These are phyloP conservation scores for Drosophila aldrichi DNA, from an alignment of 2,888 invertebrate species.

Conservation along the genomic window DNA sequence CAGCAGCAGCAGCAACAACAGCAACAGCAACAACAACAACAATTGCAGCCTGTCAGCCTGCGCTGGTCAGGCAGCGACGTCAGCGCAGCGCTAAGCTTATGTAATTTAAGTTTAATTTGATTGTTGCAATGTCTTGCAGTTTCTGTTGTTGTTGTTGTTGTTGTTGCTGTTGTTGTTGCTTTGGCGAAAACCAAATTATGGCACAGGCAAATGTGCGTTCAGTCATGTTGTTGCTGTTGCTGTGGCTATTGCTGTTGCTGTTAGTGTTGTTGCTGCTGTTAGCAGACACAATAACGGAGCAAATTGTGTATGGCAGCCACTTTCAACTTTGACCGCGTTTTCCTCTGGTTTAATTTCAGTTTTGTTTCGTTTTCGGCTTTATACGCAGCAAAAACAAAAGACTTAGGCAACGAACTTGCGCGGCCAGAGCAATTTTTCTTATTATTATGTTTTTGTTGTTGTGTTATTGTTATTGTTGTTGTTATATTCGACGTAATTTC, in stretches of 20 bases:
- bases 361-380: constrained; percentile 9
- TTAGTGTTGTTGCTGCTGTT: not conserved
- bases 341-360: constrained; percentile 23
- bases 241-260: constrained; percentile 13
- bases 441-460: not conserved
- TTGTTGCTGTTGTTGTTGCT: constrained; percentile 23
- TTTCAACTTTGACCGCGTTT: constrained; percentile 78
- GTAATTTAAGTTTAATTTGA: constrained; percentile 79
- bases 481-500: constrained; percentile 17
- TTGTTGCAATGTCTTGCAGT: constrained; percentile 81
- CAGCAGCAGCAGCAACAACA: constrained; percentile 25
- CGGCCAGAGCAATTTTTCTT: constrained; percentile 31
- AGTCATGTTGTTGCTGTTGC: constrained; percentile 12
- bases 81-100: constrained; percentile 54
- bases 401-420: constrained; percentile 76
- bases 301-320: constrained; percentile 49
- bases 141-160: constrained; percentile 44
- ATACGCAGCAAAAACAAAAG: constrained; percentile 60
- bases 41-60: constrained; percentile 24
- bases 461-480: not conserved
- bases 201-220: constrained; percentile 37
- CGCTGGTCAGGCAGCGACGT: constrained; percentile 18
- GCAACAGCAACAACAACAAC: constrained; percentile 4
- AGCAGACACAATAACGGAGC: constrained; percentile 36
- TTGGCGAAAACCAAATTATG: constrained; percentile 68